Conservation (phyloP, 2,888 invertebrate species). For the Drosophila kanekoi region DNA sequence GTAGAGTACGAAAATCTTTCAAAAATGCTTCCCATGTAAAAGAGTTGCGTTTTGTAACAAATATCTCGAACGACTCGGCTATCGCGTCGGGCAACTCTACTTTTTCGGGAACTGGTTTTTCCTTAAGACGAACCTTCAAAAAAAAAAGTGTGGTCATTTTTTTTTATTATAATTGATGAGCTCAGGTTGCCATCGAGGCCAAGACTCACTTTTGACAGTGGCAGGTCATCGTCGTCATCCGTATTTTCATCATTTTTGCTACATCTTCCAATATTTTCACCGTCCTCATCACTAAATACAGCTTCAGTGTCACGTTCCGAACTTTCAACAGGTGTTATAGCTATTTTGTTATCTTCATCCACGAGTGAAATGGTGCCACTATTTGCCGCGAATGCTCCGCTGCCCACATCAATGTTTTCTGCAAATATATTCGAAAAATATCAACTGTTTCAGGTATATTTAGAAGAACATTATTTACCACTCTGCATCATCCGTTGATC, state of each 20-base stretch:
- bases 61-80: slow-evolving; percentile 84
- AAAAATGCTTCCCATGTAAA: slow-evolving; percentile 84
- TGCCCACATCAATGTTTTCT: slow-evolving; percentile 57
- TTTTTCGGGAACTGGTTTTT: slow-evolving; percentile 84
- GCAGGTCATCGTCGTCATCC: slow-evolving; percentile 89
- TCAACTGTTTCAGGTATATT: slow-evolving; percentile 2
- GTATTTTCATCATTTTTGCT: slow-evolving; percentile 84
- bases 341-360: slow-evolving; percentile 74
- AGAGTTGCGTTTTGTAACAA: slow-evolving; percentile 82
- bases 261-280: slow-evolving; percentile 87
- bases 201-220: slow-evolving; percentile 90
- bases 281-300: slow-evolving; percentile 85
- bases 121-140: slow-evolving; percentile 85
- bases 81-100: slow-evolving; percentile 84
- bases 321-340: slow-evolving; percentile 63
- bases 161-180: background rate
- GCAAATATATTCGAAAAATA: slow-evolving; percentile 7
- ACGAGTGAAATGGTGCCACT: slow-evolving; percentile 45
- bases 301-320: slow-evolving; percentile 83
- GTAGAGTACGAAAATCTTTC: slow-evolving; percentile 83
- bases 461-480: slow-evolving; percentile 26
- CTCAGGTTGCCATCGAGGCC: too few species aligned
- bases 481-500: slow-evolving; percentile 71
- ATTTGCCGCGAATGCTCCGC: slow-evolving; percentile 25
- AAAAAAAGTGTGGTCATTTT: background rate